phyloP scores from a whole-genome alignment of 2,797 vertebrate species.

The Leptoclinus maculatus region DNA sequence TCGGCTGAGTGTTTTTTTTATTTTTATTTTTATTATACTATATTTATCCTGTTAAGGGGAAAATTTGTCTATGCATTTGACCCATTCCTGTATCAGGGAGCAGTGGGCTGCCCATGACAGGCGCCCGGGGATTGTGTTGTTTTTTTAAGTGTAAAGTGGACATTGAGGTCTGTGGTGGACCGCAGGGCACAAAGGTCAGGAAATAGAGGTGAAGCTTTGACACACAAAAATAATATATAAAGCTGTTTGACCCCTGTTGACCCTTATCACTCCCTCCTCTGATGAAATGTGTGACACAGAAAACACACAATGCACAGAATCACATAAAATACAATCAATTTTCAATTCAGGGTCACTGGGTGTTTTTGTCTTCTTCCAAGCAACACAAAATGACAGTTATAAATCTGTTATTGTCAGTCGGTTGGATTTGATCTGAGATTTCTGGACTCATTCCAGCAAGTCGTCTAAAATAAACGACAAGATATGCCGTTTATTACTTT shows the following conservation, averaged over 20 bases:
- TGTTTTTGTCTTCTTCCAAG: background rate
- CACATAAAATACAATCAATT: background rate
- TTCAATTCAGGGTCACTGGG: background rate
- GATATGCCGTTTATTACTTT: too few relatives aligned
- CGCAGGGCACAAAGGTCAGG: background rate
- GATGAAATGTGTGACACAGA: background rate
- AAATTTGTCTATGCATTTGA: too few relatives aligned
- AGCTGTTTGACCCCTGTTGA: slow-evolving; percentile 25
- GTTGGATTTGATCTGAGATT: background rate
- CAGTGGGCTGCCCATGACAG: too few relatives aligned
- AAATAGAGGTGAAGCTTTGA: background rate
- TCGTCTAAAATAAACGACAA: background rate
- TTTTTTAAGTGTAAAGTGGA: background rate
- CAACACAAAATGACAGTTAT: background rate
- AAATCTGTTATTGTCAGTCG: background rate
- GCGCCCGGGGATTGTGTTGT: too few relatives aligned
- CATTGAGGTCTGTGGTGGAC: background rate
- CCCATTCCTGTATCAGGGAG: too few relatives aligned
- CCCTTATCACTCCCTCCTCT: background rate
- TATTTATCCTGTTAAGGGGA: too few relatives aligned
- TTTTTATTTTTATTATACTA: too few relatives aligned
- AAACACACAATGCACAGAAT: slow-evolving; percentile 2
- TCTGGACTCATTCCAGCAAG: background rate
- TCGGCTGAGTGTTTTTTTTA: too few relatives aligned
- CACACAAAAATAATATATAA: background rate